phyloP scores from a whole-genome alignment of 2,888 invertebrate genomes.

The Dicyrtomina minuta region DNA sequence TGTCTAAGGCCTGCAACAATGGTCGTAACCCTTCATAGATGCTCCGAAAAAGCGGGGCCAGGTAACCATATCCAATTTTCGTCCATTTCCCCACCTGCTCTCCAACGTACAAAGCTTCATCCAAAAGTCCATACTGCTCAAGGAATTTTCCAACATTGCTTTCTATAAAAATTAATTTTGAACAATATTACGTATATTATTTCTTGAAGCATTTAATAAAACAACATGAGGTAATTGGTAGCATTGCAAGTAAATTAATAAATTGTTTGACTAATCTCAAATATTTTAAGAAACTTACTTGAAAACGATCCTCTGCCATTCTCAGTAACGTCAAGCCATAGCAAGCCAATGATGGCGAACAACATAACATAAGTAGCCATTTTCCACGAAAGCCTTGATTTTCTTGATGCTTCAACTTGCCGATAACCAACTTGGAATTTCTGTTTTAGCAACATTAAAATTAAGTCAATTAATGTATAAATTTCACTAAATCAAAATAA shows the following conservation, averaged over 20 bases:
- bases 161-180: too few species aligned
- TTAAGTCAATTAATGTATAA: too few species aligned
- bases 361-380: conserved; percentile 44
- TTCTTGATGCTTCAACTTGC: conserved; percentile 45
- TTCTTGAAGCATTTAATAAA: too few species aligned
- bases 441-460: conserved; percentile 30
- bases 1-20: conserved; percentile 52
- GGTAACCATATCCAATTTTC: conserved; percentile 42
- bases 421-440: conserved; percentile 48
- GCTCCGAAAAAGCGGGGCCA: conserved; percentile 50
- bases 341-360: conserved; percentile 43
- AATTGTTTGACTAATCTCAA: too few species aligned
- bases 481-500: too few species aligned
- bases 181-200: too few species aligned
- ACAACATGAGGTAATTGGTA: not conserved
- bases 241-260: not conserved
- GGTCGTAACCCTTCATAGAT: conserved; percentile 52
- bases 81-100: conserved; percentile 29
- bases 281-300: conserved; percentile 47
- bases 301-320: conserved; percentile 53
- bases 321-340: conserved; percentile 52
- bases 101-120: conserved; percentile 39
- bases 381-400: conserved; percentile 48
- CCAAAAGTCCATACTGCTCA: conserved; percentile 48
- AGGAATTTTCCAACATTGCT: conserved; percentile 51